These are phyloP conservation scores for Arctopsyche grandis DNA, from an alignment of 1,140 invertebrate species.

Conservation along the genomic window DNA sequence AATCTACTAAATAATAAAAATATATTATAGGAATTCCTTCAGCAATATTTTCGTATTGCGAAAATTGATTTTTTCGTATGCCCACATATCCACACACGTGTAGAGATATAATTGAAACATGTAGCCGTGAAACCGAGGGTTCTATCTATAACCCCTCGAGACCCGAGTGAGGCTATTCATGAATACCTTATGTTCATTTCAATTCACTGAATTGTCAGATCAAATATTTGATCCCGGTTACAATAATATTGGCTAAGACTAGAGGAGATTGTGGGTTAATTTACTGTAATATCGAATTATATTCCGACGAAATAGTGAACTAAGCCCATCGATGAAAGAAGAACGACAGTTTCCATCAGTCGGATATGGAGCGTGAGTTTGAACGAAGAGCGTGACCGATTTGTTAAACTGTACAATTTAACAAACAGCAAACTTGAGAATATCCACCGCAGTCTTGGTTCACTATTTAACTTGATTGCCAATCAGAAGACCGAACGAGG, in stretches of 20 bases:
- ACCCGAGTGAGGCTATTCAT: conserved; percentile 14
- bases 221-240: conserved; percentile 16
- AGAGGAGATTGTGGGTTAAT: conserved; percentile 1
- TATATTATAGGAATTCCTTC: too few relatives aligned
- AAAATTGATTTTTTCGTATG: conserved; percentile 18
- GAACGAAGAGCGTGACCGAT: too few relatives aligned
- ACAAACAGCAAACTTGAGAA: too few relatives aligned
- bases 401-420: too few relatives aligned
- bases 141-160: not conserved
- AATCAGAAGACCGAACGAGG: too few relatives aligned
- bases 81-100: not conserved
- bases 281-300: conserved; percentile 7
- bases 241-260: conserved; percentile 13
- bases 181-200: conserved; percentile 21
- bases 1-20: too few relatives aligned
- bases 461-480: too few relatives aligned
- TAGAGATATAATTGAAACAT: conserved; percentile 1
- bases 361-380: too few relatives aligned
- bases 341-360: too few relatives aligned
- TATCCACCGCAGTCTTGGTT: too few relatives aligned
- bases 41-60: not conserved
- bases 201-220: conserved; percentile 4
- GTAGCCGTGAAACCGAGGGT: not conserved
- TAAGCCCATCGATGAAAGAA: not conserved
- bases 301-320: not conserved